phyloP scores from a whole-genome alignment of 1,140 invertebrate genomes.

The Drosophila athabasca region DNA sequence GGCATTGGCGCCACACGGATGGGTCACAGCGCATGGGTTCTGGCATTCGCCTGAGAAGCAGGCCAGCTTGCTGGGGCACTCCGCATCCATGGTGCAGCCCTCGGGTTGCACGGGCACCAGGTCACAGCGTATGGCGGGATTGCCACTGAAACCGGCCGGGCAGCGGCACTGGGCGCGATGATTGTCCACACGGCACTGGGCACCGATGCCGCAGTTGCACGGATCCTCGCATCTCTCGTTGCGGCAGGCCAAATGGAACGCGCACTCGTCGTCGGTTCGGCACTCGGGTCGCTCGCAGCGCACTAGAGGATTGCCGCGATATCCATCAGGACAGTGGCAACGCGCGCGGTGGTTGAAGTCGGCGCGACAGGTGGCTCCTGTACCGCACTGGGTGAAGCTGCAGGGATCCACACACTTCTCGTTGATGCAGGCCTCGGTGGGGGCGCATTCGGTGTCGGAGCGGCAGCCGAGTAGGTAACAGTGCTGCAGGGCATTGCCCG shows the following conservation, averaged over 20 bases:
- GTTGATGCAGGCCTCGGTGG: conserved; percentile 92
- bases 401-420: conserved; percentile 93
- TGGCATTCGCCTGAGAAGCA: conserved; percentile 92
- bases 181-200: conserved; percentile 90
- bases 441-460: conserved; percentile 92
- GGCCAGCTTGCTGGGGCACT: conserved; percentile 92
- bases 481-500: conserved; percentile 90
- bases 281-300: conserved; percentile 92
- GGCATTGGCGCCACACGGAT: conserved; percentile 92
- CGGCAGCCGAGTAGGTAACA: conserved; percentile 89
- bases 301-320: conserved; percentile 90
- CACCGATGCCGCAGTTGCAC: conserved; percentile 89
- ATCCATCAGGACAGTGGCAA: conserved; percentile 91
- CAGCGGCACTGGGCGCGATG: conserved; percentile 92
- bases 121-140: conserved; percentile 88
- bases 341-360: conserved; percentile 89
- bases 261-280: conserved; percentile 88
- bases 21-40: conserved; percentile 91
- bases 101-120: conserved; percentile 85
- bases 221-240: conserved; percentile 91
- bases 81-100: conserved; percentile 91
- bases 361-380: conserved; percentile 90
- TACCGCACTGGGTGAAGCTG: conserved; percentile 91
- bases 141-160: conserved; percentile 91
- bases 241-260: conserved; percentile 89